phyloP scores from a whole-genome alignment of 2,113 vertebrate species.

The Sapajus apella region DNA sequence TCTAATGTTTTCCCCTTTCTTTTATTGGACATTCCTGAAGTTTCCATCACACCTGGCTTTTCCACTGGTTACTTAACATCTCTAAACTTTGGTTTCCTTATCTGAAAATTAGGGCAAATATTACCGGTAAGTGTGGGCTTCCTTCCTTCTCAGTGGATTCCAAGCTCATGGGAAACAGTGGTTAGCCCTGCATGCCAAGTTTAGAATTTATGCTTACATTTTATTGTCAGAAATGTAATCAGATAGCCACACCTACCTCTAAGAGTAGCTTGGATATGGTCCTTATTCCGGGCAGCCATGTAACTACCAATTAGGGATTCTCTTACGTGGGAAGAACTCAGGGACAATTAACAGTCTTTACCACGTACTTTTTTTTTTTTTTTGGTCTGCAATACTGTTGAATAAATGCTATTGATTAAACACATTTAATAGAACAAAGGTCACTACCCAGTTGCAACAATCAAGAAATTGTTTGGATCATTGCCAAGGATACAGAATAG shows the following conservation, averaged over 20 bases:
- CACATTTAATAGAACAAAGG: background rate
- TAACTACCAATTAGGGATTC: background rate
- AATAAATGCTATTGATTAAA: conserved; percentile 41
- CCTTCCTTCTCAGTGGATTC: background rate
- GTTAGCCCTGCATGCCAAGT: background rate
- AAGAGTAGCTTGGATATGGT: background rate
- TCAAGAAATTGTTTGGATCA: conserved; percentile 15
- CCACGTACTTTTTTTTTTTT: background rate
- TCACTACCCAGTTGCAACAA: background rate
- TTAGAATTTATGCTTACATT: background rate
- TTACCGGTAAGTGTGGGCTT: background rate
- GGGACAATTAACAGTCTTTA: background rate
- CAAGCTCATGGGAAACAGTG: background rate
- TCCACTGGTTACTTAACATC: background rate
- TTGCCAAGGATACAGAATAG: background rate
- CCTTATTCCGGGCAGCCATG: background rate
- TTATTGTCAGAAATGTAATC: background rate
- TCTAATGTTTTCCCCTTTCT: background rate
- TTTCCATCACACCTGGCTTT: background rate
- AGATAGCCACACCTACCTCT: background rate
- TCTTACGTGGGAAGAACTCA: background rate
- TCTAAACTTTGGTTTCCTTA: background rate
- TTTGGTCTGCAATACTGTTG: background rate
- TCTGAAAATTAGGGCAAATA: background rate
- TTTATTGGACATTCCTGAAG: background rate